Conservation (phyloP, 2,888 invertebrate species). For the Cephalotes varians region DNA sequence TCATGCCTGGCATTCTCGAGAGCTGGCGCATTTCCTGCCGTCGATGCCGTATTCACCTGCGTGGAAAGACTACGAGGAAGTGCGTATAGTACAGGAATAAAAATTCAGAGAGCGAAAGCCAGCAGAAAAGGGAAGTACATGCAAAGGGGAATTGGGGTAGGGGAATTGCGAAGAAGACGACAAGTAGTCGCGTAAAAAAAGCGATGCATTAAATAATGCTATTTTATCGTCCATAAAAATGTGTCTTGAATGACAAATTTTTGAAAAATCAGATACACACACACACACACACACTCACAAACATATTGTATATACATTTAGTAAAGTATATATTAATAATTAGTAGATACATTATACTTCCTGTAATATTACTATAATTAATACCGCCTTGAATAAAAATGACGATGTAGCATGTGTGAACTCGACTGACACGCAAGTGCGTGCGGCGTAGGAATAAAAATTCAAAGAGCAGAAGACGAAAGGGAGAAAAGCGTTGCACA, state of each 20-base stretch:
- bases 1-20: conserved; percentile 47
- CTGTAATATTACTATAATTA: conserved; percentile 24
- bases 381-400: neutral
- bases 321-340: neutral
- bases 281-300: too few relatives aligned
- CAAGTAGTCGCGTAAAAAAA: neutral
- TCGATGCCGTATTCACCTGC: conserved; percentile 61
- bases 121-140: conserved; percentile 16
- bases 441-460: conserved; percentile 30
- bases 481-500: neutral
- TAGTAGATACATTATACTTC: neutral
- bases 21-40: conserved; percentile 59
- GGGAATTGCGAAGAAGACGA: neutral
- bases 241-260: neutral
- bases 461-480: conserved; percentile 34
- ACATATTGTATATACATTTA: conserved; percentile 5
- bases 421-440: conserved; percentile 7
- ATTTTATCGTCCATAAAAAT: conserved; percentile 9
- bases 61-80: conserved; percentile 62
- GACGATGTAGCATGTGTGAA: neutral
- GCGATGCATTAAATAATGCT: neutral
- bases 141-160: neutral
- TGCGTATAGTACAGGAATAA: conserved; percentile 26
- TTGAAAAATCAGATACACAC: conserved; percentile 37
- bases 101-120: conserved; percentile 13